Base-by-base conservation (phyloP, 2,797 vertebrate species). In the Sternotherus odoratus region DNA sequence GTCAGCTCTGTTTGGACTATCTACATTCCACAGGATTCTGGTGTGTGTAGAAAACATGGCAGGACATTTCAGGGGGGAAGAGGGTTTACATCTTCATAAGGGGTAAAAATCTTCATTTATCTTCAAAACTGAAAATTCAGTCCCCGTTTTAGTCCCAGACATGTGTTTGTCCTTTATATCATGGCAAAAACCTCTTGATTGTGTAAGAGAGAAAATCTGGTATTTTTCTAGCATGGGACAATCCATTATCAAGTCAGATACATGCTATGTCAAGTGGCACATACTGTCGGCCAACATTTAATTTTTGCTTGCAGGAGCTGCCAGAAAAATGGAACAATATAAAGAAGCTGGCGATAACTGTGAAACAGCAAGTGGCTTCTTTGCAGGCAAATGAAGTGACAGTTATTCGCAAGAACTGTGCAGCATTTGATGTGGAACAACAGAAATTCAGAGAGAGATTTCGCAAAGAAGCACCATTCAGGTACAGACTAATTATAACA, bases 271-370 rank as follows among this genome's bases (percentile, higher is more conserved):
- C 0, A 0, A 48, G 5, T 49, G 77, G 53, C 48, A 77, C 3
- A 0, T 1, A 7, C 72, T 30, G 30, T 46, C 77, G 24, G 28
- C 72, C 79, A 86, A 33, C 48, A 8, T 21, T 13, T 43, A 53
- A 2, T 1, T 26, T 89, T 77, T 88, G 19, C 89, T 95, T 94
- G 4, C 92, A 99, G 99, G 99, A 99, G 89, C 97, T 99, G 90
- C 99, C 99, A 1, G 99, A 99, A 90, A 98, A 99, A 88, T 99
- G 99, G 99, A 98, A 95, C 93, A 98, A 98, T 3, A 69, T 98
- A 33, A 99, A 99, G 94, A 99, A 99, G 97, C 97, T 98, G 96
- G 98, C 98, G 0, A 6, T 98, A 60, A 85, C 97, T 1, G 98
- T 99, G 87, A 99, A 99, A 94, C 99, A 99, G 97, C 98, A 98